Base-by-base conservation (phyloP, 2,888 invertebrate species). In the Pseudococcus longispinus region DNA sequence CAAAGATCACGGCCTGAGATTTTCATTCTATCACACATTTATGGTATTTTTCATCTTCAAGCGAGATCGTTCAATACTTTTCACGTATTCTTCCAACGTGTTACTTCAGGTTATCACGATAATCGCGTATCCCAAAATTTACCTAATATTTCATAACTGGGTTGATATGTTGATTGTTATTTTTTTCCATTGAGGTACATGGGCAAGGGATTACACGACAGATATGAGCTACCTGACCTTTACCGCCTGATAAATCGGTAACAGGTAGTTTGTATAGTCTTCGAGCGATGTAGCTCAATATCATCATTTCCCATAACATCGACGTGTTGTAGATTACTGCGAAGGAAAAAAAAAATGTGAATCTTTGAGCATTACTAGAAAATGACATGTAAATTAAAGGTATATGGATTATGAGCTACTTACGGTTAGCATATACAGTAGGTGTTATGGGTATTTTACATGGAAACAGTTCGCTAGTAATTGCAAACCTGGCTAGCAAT, bases 251-350 rank as follows among this genome's bases (percentile, higher is more conserved):
- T 89, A 5, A 46, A 42, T 88, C 88, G 20, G 82, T 70, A 32
- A 92, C 88, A 42, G 90, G 90, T 70, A 90, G 90, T 87, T 92
- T 92, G 91, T 95, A 95, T 82, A 95, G 90, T 87, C 91, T 91
- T 90, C 94, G 92, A 0, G 95, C 95, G 89, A 93, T 92, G 88
- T 92, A 91, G 74, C 93, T 93, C 70, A 95, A 91, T 84, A 94
- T 89, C 87, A 94, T 91, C 94, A 95, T 94, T 91, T 95, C 94
- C 89, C 93, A 90, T 89, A 95, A 91, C 92, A 94, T 93, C 89
- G 94, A 89, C 60, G 92, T 91, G 90, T 94, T 94, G 91, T 94
- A 93, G 88, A 94, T 92, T 90, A 94, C 95, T 95, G 92, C 89
- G 92, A 92, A 80, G 6, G 32, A 26, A 84, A 46, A 55, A 87